Evolutionary conservation across 2,888 invertebrate genomes (phyloP), one percentile per base, ranked within the genome.

Genomic region (Ectemnius continuus): DNA sequence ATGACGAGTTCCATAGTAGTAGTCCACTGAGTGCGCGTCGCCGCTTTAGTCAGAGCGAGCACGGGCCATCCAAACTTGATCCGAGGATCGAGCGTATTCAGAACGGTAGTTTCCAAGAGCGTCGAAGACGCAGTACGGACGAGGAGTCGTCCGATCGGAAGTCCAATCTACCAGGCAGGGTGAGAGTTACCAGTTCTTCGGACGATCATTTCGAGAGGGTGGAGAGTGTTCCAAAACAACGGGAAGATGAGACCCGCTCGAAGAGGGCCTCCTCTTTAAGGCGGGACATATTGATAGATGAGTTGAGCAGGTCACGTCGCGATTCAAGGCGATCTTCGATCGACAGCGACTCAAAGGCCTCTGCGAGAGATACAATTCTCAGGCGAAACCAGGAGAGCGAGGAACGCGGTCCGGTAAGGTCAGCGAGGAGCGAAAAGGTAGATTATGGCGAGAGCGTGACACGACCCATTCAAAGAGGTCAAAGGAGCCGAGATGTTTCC

Each of bases 121-220:
- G 82, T 16, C 78, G 83, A 47, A 83, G 82, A 64, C 86, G 85
- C 47, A 90, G 88, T 70, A 85, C 87, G 36, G 90, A 90, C 63
- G 88, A 88, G 6, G 86, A 88, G 1, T 75, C 73, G 2, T 81
- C 86, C 3, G 87, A 87, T 57, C 81, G 86, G 14, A 83, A 76
- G 69, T 79, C 85, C 5, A 82, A 81, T 16, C 65, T 78, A 20
- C 70, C 66, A 0, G 18, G 67, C 4, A 81, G 84, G 59, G 58
- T 79, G 2, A 88, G 87, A 67, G 65, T 87, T 14, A 87, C 88
- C 36, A 90, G 89, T 66, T 89, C 89, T 3, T 89, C 90, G 3
- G 90, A 90, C 48, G 89, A 90, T 70, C 86, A 85, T 69, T 75
- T 80, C 52, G 87, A 86, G 26, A 74, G 60, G 6, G 20, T 60